A percentile compares a stretch with the other conserved stretches of the same genome.
Evolutionary conservation across 2,888 invertebrate genomes (phyloP).

Genomic region (Listrodromus nycthemerus): DNA sequence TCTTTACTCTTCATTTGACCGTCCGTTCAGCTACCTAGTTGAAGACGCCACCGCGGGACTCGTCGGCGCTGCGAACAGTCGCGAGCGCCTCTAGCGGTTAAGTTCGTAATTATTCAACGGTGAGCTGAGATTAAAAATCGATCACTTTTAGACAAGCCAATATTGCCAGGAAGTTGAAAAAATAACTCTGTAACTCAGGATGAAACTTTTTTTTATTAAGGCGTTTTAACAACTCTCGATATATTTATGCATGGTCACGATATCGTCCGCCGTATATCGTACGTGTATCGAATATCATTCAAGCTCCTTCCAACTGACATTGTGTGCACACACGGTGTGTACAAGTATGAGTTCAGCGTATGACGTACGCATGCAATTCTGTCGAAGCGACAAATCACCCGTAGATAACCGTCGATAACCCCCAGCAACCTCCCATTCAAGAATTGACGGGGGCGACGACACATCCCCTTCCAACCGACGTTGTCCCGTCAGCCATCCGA

Average conservation of each 20-base stretch:
- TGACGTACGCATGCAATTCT: constrained; percentile 48
- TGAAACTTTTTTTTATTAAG: not conserved
- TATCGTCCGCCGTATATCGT: not conserved
- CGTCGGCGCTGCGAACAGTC: not conserved
- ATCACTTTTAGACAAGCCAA: not conserved
- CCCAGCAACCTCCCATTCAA: constrained; percentile 19
- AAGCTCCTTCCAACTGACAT: not conserved
- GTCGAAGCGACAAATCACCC: constrained; percentile 63
- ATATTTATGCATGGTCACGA: constrained; percentile 6
- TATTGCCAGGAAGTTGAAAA: not conserved
- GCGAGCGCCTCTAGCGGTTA: not conserved
- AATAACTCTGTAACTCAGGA: too few relatives aligned
- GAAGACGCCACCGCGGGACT: not conserved
- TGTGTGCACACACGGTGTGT: constrained; percentile 9
- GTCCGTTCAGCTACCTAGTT: not conserved
- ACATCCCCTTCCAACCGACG: not conserved
- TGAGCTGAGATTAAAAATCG: not conserved
- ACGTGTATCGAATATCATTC: not conserved
- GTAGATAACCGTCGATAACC: constrained; percentile 63
- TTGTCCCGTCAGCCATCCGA: constrained; percentile 1
- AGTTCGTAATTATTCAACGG: not conserved
- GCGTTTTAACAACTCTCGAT: not conserved
- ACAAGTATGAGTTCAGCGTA: constrained; percentile 4
- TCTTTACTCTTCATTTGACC: not conserved
- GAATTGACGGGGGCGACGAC: constrained; percentile 52